Evolutionary conservation across 2,113 vertebrate species (phyloP), one percentile per base, ranked within the genome.

Genomic region (Acrocephalus kingi): DNA sequence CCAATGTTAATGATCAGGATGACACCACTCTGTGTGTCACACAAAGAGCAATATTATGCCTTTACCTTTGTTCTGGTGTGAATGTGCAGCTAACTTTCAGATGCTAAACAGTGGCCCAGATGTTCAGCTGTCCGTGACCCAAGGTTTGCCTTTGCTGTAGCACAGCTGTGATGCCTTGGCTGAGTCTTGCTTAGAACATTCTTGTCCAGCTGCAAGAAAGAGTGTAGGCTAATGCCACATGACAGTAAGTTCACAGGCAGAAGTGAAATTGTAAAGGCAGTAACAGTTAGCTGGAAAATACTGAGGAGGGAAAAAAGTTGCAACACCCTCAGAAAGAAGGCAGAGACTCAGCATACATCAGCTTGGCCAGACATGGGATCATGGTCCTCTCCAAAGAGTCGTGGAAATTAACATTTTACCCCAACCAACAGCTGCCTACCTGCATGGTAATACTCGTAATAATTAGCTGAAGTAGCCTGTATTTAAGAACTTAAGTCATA

Each of bases 301-400:
- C 18, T 24, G 22, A 21, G 25, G 27, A 25, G 6, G 9, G 6
- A 7, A 0, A 2, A 41, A 67, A 79, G 35, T 19, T 59, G 31
- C 10, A 49, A n/a, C 13, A 72, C 6, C 49, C 27, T 46, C 21
- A 77, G 49, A 52, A 90, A 49, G 37, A 56, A 87, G 28, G 25
- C 55, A 82, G 63, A 86, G 27, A 80, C 8, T 62, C 55, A 51
- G 11, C 41, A 86, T 67, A 37, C 21, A 46, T 43, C 22, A 89
- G 0, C 5, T 77, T 30, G n/a, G 37, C 30, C 0, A 1, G 23
- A 31, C 0, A 0, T 68, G 55, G 9, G 18, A 49, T 74, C 37
- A 30, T 0, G 1, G 27, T 51, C 17, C 14, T 35, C 49, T 83
- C 37, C 51, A 43, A 77, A 90, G 67, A 69, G 46, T 54, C 15